Evolutionary conservation across 2,797 vertebrate genomes (phyloP).

Genomic region (Nothura maculosa): DNA sequence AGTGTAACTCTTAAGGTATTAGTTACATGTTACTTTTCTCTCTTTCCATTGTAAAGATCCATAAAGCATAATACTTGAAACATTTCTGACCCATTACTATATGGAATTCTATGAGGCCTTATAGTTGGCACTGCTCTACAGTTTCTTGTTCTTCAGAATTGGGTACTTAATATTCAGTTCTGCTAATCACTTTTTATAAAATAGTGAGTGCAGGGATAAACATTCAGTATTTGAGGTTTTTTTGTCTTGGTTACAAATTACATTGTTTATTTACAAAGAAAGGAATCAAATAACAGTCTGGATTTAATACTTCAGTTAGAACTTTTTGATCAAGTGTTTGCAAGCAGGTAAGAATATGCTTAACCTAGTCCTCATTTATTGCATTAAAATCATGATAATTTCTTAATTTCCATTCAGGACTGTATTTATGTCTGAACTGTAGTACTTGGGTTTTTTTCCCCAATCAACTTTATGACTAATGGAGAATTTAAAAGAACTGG

Average conservation of each 20-base stretch:
- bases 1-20: background rate
- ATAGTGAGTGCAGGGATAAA: background rate
- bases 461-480: background rate
- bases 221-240: background rate
- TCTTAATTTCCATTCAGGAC: background rate
- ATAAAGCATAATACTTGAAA: background rate
- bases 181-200: background rate
- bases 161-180: background rate
- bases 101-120: background rate
- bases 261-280: background rate
- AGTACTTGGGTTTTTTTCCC: no score
- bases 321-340: background rate
- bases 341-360: background rate
- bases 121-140: background rate
- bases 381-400: background rate
- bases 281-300: no score
- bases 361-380: background rate
- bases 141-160: background rate
- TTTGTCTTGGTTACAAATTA: background rate
- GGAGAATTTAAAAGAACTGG: background rate
- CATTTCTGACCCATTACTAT: background rate
- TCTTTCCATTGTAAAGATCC: background rate
- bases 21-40: background rate
- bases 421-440: no score
- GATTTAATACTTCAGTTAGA: background rate